Evolutionary conservation across 2,797 vertebrate genomes (phyloP).

Genomic region (Alexandromys oeconomus): DNA sequence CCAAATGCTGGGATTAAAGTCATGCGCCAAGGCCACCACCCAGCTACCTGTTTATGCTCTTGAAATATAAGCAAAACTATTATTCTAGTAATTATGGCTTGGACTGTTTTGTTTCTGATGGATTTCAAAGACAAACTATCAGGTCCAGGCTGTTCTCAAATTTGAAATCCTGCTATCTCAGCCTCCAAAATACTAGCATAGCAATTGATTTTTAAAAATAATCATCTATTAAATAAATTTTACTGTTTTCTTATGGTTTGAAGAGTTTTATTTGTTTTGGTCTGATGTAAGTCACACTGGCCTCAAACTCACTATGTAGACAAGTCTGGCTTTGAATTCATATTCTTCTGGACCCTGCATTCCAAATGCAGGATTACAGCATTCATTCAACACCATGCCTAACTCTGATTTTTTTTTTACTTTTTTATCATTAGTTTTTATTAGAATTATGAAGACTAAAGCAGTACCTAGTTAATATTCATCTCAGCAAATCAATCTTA

Average conservation of each 20-base stretch:
- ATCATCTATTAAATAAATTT: constrained; percentile 37
- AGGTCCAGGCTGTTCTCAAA: neutral
- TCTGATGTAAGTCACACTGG: neutral
- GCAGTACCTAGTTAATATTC: constrained; percentile 30
- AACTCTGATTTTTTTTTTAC: neutral
- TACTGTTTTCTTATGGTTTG: neutral
- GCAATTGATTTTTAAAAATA: constrained; percentile 39
- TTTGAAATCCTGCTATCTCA: neutral
- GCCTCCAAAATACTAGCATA: neutral
- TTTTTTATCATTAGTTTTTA: constrained; percentile 33
- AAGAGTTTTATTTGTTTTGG: neutral
- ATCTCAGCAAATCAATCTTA: constrained; percentile 31
- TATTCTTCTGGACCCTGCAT: neutral
- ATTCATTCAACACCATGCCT: neutral
- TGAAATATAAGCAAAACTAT: constrained; percentile 50
- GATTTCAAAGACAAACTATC: neutral
- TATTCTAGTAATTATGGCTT: constrained; percentile 6
- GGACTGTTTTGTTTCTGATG: neutral
- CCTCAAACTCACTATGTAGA: neutral
- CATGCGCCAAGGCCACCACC: too few species aligned
- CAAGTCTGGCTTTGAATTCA: neutral
- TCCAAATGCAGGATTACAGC: neutral
- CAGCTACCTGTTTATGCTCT: neutral
- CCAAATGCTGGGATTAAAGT: too few species aligned
- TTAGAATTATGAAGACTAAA: constrained; percentile 39